Percentiles rank a stretch among this genome's conserved stretches.
Conservation (phyloP, 2,888 invertebrate species). For the Eupeodes luniger region DNA sequence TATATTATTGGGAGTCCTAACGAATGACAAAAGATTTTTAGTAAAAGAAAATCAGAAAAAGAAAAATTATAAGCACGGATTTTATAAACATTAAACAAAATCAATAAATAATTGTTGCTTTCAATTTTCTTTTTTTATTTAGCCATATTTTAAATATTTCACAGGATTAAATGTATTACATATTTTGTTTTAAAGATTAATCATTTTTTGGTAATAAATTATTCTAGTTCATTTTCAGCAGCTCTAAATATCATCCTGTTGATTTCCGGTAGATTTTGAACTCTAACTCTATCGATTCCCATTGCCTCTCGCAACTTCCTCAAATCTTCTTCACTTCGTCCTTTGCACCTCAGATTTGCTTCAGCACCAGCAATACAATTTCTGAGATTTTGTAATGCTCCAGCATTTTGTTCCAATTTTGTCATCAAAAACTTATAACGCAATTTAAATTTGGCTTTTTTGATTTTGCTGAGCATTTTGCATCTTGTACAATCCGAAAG, state of each 20-base stretch:
- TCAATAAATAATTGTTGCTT: too few relatives aligned
- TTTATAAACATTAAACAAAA: too few relatives aligned
- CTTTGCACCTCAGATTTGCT: slow-evolving; percentile 78
- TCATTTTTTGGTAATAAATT: background rate
- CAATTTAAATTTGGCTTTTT: slow-evolving; percentile 80
- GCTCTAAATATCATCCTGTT: slow-evolving; percentile 6
- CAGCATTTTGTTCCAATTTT: slow-evolving; percentile 79
- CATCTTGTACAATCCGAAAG: slow-evolving; percentile 81
- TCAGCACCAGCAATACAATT: slow-evolving; percentile 80
- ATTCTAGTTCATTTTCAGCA: background rate
- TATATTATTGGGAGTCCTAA: too few relatives aligned
- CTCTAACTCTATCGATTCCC: slow-evolving; percentile 76
- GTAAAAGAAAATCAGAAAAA: too few relatives aligned
- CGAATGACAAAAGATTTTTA: too few relatives aligned
- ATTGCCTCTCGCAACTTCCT: slow-evolving; percentile 78
- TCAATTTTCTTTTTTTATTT: too few relatives aligned
- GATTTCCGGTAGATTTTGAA: slow-evolving; percentile 39
- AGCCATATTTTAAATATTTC: too few relatives aligned
- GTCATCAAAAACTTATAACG: slow-evolving; percentile 80
- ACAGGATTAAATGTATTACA: too few relatives aligned
- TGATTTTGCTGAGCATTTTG: slow-evolving; percentile 82
- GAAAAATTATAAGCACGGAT: too few relatives aligned
- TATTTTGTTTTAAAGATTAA: too few relatives aligned
- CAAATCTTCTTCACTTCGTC: slow-evolving; percentile 77
- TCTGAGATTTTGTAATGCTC: slow-evolving; percentile 78